Conservation (phyloP, 1,140 invertebrate species). For the Lepidurus couesii region DNA sequence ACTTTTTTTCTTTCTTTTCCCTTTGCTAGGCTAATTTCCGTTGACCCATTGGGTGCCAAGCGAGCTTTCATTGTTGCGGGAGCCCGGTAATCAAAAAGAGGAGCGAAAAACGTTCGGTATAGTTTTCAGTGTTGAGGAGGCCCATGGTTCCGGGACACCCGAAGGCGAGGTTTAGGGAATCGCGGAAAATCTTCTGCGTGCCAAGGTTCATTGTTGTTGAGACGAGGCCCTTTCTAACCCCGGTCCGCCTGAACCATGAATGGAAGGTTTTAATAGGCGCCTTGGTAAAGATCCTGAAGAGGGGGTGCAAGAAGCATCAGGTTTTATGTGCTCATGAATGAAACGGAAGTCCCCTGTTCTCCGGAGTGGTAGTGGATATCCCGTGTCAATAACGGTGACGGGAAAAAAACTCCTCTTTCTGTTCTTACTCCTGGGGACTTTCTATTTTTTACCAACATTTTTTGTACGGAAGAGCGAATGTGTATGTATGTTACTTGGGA, state of each 20-base stretch:
- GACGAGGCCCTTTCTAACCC: not conserved
- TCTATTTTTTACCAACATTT: no score
- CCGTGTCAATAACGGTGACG: slow-evolving; percentile 11
- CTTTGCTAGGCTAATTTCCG: slow-evolving; percentile 1
- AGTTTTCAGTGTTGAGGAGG: not conserved
- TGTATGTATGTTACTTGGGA: no score
- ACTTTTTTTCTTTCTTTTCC: not conserved
- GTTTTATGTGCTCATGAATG: slow-evolving; percentile 2
- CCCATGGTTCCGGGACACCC: not conserved
- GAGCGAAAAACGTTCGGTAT: not conserved
- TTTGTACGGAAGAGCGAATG: no score
- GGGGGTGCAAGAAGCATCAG: slow-evolving; percentile 13
- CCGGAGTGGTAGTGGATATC: not conserved
- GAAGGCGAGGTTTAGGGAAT: not conserved
- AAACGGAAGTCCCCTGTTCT: slow-evolving; percentile 5
- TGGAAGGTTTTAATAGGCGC: not conserved
- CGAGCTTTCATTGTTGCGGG: not conserved
- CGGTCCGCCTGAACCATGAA: not conserved
- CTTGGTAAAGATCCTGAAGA: not conserved
- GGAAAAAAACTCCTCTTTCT: not conserved
- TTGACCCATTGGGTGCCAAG: not conserved
- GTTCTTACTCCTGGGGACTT: not conserved
- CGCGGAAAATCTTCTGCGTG: slow-evolving; percentile 12
- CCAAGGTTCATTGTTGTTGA: slow-evolving; percentile 11
- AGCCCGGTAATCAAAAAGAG: not conserved